Base-by-base conservation (phyloP, 2,888 invertebrate species). In the Nemurella pictetii region DNA sequence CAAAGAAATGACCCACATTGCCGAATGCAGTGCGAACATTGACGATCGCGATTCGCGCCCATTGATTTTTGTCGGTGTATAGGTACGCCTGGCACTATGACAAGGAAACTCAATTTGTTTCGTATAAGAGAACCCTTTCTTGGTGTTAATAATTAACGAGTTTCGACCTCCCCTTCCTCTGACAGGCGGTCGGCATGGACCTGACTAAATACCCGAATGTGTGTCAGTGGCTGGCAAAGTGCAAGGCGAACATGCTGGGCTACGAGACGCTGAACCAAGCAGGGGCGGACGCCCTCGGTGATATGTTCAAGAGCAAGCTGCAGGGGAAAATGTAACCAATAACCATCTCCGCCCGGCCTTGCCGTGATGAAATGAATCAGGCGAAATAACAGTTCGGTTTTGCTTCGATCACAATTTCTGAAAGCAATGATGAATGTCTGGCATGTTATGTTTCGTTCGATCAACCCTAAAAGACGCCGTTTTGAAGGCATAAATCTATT, bases 211-310 rank as follows among this genome's bases (percentile, higher is more conserved):
- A 87, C 83, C 85, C 87, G 0, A 88, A 88, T 80, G 86, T 88
- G n/a, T 78, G 83, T 12, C 87, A 86, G 0, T 89, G 89, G 88
- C 85, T 88, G 83, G 87, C 85, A 4, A 87, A 87, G 55, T 87
- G 87, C 85, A 88, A 89, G 86, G 82, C 83, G 0, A 87, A 86
- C 26, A 87, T 89, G 86, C 86, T 87, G 0, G 89, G 88, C 75
- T 89, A 88, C 85, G 87, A 88, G 88, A 85, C 94, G 87, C 91
- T 94, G 32, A 94, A 94, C 87, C 91, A 91, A 87, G 90, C 90
- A 15, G 94, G 94, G 9, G 94, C 93, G 25, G 89, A 92, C 36
- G 90, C 92, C 0, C 88, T 95, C 82, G 93, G 92, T 1, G 91
- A 91, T 26, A 82, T 72, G 82, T 72, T 82, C 55, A 36, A 27